A percentile compares a stretch with the other conserved stretches of the same genome.
These are phyloP conservation scores for Xyrauchen texanus DNA, from an alignment of 2,113 vertebrate species.

Conservation along the genomic window DNA sequence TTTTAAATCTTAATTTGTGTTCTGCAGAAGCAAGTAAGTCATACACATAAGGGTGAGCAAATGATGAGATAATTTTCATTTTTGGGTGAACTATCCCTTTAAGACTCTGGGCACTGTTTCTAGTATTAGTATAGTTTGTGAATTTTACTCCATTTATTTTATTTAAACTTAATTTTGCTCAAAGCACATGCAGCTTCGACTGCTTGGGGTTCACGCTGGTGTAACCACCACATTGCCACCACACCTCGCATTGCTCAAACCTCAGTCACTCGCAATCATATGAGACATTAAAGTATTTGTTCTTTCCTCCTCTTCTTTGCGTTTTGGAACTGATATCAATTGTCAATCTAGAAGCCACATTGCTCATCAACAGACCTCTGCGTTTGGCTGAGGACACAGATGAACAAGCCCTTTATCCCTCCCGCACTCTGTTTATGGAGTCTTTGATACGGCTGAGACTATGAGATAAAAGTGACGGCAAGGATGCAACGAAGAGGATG, in stretches of 20 bases:
- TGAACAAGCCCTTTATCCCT: conserved; percentile 26
- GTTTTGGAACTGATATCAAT: conserved; percentile 34
- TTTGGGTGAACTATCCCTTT: too few relatives aligned
- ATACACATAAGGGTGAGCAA: too few relatives aligned
- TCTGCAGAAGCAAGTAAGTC: too few relatives aligned
- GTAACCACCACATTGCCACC: conserved; percentile 16
- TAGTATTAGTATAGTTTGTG: too few relatives aligned
- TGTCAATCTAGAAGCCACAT: conserved; percentile 42
- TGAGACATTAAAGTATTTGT: background rate
- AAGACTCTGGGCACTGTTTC: too few relatives aligned
- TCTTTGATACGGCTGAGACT: conserved; percentile 31
- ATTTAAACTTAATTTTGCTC: too few relatives aligned
- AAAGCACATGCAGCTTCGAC: background rate
- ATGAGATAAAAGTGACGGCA: conserved; percentile 27
- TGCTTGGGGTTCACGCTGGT: background rate
- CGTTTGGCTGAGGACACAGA: conserved; percentile 14
- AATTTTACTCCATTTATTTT: too few relatives aligned
- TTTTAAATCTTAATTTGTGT: too few relatives aligned
- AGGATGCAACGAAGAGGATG: background rate
- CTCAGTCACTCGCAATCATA: conserved; percentile 23
- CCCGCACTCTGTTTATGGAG: background rate
- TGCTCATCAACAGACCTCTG: conserved; percentile 20
- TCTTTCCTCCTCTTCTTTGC: background rate
- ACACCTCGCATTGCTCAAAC: conserved; percentile 6
- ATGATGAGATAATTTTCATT: too few relatives aligned